Base-by-base conservation (phyloP, 1,140 invertebrate species). In the Heliconius hermathena region DNA sequence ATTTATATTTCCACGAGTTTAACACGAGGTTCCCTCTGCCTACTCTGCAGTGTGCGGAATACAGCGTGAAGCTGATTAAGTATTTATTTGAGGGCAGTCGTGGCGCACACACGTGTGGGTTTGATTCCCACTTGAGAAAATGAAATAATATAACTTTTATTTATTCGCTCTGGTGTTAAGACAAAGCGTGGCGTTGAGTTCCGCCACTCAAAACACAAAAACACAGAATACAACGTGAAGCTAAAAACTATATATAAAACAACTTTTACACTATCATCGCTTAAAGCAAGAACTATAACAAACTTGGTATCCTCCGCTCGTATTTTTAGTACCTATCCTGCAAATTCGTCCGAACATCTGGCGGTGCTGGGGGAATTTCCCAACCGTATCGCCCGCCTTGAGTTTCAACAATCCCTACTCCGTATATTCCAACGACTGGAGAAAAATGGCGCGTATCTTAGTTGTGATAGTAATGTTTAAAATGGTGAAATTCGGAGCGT, bases 401-500 rank as follows among this genome's bases (percentile, higher is more conserved):
- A 71, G 71, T 71, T 71, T 71, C 71, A 38, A 38, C 71, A 38
- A 71, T 71, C 71, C 20, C 18, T 38, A n/a, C 9, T 71, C 20
- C 71, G 71, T 71, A 71, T 71, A 71, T 71, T n/a, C 33, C 49
- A 20, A 8, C 16, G 20, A 71, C 29, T 33, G 36, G 36, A 71
- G 71, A 71, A 71, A 71, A 71, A 71, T 71, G 29, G 71, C 71
- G 13, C 71, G 18, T 38, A 71, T 71, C 71, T 66, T 26, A 26
- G 60, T 26, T 9, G 60, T 26, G 60, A 66, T 66, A 66, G 60
- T 66, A 66, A 66, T 66, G 60, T 66, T 66, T 66, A 66, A 66
- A 66, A 66, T 66, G 60, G 29, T 26, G 60, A 26, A 66, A 66
- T 66, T 66, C 22, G 11, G 9, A 66, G 20, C 9, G 4, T 66